phyloP scores from a whole-genome alignment of 2,888 invertebrate species.

The Cybosia mesomella region DNA sequence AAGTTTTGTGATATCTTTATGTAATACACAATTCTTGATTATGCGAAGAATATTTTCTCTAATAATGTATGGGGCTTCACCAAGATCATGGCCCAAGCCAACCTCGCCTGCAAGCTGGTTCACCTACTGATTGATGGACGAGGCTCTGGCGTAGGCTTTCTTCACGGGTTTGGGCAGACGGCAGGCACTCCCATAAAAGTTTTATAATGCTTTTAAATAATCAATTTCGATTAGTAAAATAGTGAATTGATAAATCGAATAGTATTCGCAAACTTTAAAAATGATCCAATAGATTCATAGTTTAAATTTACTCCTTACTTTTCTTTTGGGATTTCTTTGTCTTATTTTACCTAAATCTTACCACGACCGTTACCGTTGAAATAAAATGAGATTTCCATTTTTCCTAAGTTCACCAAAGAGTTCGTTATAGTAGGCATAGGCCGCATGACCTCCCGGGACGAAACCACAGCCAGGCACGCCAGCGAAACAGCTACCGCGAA shows the following conservation, averaged over 20 bases:
- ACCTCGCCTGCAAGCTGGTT: too few species aligned
- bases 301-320: constrained; percentile 16
- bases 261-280: constrained; percentile 4
- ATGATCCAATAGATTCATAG: constrained; percentile 18
- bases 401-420: constrained; percentile 79
- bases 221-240: too few species aligned
- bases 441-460: constrained; percentile 58
- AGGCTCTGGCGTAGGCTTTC: too few species aligned
- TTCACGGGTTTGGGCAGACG: too few species aligned
- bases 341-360: constrained; percentile 47
- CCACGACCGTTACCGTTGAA: constrained; percentile 70
- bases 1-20: background rate
- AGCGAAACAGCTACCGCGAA: constrained; percentile 47
- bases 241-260: background rate
- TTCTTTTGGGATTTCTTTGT: constrained; percentile 14
- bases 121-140: too few species aligned
- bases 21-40: background rate
- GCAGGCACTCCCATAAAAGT: too few species aligned
- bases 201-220: too few species aligned
- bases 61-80: background rate
- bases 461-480: constrained; percentile 49
- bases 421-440: constrained; percentile 70
- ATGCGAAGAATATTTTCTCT: background rate
- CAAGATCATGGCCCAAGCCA: too few species aligned
- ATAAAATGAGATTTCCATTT: constrained; percentile 79